Evolutionary conservation across 2,888 invertebrate genomes (phyloP).

Genomic region (Rhyacophila evoluta): DNA sequence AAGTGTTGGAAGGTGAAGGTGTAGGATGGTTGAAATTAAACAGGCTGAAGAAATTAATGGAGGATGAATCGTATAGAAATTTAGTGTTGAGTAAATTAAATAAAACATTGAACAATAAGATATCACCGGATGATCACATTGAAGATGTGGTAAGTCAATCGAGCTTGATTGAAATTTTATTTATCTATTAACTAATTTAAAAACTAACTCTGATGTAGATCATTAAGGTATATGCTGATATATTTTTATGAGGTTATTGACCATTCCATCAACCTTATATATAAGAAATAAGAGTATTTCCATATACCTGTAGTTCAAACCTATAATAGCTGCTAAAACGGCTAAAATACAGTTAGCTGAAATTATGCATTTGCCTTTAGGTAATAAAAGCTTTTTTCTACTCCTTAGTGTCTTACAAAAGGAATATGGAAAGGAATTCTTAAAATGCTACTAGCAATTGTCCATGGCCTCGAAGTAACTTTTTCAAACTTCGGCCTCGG

Average conservation of each 20-base stretch:
- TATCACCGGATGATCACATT: constrained; percentile 95
- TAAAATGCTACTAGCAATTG: constrained; percentile 89
- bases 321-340: too few species aligned
- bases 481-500: constrained; percentile 94
- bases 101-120: constrained; percentile 90
- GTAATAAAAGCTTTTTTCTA: not conserved
- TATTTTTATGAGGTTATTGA: too few species aligned
- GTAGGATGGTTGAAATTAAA: constrained; percentile 97
- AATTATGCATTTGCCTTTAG: too few species aligned
- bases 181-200: too few species aligned
- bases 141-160: constrained; percentile 97
- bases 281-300: too few species aligned
- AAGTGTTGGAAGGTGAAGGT: constrained; percentile 91
- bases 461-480: constrained; percentile 91
- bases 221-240: too few species aligned
- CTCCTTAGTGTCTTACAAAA: constrained; percentile 83
- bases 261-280: too few species aligned
- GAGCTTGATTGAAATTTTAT: too few species aligned
- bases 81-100: constrained; percentile 96
- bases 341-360: too few species aligned
- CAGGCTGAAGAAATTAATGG: constrained; percentile 94
- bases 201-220: too few species aligned
- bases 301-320: too few species aligned
- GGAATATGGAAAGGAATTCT: constrained; percentile 97
- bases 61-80: constrained; percentile 98